These are phyloP conservation scores for Tinamus guttatus DNA, from an alignment of 2,113 vertebrate genomes.

Conservation along the genomic window DNA sequence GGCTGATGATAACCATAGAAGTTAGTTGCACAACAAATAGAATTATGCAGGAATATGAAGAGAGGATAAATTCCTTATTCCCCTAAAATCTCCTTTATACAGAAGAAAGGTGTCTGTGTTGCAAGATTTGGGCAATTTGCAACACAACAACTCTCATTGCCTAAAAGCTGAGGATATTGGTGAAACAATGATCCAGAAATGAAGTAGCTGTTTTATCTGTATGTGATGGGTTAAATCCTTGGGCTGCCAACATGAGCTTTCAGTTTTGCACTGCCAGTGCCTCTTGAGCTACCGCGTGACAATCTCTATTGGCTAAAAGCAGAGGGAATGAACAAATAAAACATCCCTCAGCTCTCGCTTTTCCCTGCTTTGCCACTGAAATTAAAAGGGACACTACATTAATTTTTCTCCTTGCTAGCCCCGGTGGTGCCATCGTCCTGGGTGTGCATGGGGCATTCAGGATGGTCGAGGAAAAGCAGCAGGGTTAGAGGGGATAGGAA, in stretches of 20 bases:
- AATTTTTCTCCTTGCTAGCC: neutral
- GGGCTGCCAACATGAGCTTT: rapidly evolving
- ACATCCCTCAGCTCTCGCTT: neutral
- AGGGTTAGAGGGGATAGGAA: neutral
- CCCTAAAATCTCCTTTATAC: neutral
- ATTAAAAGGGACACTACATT: neutral
- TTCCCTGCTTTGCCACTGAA: neutral
- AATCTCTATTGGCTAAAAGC: neutral
- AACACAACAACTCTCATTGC: neutral
- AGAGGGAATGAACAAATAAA: neutral
- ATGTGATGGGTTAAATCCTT: neutral
- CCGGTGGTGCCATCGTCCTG: neutral
- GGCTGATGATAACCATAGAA: neutral
- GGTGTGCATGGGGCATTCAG: neutral
- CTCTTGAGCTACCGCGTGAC: neutral
- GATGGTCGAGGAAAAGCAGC: neutral
- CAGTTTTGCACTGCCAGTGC: neutral
- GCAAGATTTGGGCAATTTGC: neutral
- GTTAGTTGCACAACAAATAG: neutral
- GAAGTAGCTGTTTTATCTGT: neutral
- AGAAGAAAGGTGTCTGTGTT: neutral
- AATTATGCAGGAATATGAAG: neutral
- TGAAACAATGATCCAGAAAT: neutral
- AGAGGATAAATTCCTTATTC: neutral
- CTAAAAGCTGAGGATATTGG: neutral